Evolutionary conservation across 2,888 invertebrate genomes (phyloP).

Genomic region (Eilema griseolum): DNA sequence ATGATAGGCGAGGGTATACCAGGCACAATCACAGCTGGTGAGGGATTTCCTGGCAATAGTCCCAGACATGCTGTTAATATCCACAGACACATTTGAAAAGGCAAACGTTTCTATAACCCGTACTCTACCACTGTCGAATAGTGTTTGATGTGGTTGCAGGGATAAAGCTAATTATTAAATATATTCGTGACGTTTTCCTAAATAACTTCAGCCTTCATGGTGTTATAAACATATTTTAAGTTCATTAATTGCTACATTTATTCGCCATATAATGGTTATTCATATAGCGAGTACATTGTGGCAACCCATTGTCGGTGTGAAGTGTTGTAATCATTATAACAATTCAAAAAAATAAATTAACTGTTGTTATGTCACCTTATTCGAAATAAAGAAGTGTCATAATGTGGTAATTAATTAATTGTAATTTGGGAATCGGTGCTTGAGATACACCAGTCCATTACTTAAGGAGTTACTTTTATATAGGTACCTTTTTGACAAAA

Average conservation of each 20-base stretch:
- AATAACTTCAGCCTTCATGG: conserved; percentile 18
- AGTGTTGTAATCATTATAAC: conserved; percentile 3
- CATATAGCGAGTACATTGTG: conserved; percentile 10
- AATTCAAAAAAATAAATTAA: neutral
- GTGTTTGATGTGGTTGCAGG: conserved; percentile 55
- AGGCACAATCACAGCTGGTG: conserved; percentile 71
- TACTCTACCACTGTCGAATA: conserved; percentile 41
- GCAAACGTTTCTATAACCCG: conserved; percentile 10
- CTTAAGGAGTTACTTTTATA: too few relatives aligned
- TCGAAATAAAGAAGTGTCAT: neutral
- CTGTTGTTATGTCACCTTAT: neutral
- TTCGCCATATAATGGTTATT: neutral
- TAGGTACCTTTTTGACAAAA: too few relatives aligned
- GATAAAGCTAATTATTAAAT: conserved; percentile 62
- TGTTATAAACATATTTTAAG: conserved; percentile 12
- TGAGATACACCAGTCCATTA: neutral
- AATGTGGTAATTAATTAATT: neutral
- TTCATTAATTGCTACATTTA: conserved; percentile 18
- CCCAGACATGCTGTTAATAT: conserved; percentile 82
- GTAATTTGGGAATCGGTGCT: neutral
- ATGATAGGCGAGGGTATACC: conserved; percentile 79
- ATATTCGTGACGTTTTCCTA: conserved; percentile 8
- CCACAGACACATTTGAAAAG: conserved; percentile 79
- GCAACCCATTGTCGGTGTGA: conserved; percentile 1
- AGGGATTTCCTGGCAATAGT: conserved; percentile 71